These are phyloP conservation scores for Tetrapedia diversipes DNA, from an alignment of 2,888 invertebrate genomes.

Conservation along the genomic window DNA sequence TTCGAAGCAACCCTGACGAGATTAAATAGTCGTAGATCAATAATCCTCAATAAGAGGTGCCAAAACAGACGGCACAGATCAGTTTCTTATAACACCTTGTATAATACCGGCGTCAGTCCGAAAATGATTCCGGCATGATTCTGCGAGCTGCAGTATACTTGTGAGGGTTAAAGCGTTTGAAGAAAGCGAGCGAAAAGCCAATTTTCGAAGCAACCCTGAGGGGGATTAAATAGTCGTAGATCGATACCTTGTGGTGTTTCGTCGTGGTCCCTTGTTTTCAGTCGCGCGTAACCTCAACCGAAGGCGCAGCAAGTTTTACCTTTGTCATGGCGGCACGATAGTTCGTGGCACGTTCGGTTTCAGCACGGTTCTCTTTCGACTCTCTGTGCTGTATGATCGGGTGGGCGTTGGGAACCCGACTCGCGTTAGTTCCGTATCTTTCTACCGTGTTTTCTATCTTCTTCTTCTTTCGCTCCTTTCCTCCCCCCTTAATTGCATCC, in stretches of 20 bases:
- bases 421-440: conserved; percentile 53
- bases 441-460: conserved; percentile 44
- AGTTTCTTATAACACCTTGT: no score
- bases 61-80: no score
- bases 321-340: conserved; percentile 27
- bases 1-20: not conserved
- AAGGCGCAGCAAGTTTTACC: conserved; percentile 16
- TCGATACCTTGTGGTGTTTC: conserved; percentile 40
- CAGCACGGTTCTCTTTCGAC: conserved; percentile 48
- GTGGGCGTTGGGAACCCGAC: conserved; percentile 56
- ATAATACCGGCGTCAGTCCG: no score
- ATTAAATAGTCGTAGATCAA: conserved; percentile 3
- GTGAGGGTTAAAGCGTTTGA: conserved; percentile 17
- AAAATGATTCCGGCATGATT: no score
- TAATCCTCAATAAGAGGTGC: no score
- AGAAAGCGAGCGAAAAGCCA: conserved; percentile 8
- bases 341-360: conserved; percentile 38
- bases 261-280: conserved; percentile 5
- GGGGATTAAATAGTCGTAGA: not conserved
- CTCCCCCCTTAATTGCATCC: conserved; percentile 50
- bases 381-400: conserved; percentile 45
- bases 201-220: not conserved
- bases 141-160: no score
- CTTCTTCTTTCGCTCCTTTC: conserved; percentile 38
- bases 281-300: conserved; percentile 4